Base-by-base conservation (phyloP, 2,113 vertebrate genomes). In the Sinocyclocheilus anshuiensis region DNA sequence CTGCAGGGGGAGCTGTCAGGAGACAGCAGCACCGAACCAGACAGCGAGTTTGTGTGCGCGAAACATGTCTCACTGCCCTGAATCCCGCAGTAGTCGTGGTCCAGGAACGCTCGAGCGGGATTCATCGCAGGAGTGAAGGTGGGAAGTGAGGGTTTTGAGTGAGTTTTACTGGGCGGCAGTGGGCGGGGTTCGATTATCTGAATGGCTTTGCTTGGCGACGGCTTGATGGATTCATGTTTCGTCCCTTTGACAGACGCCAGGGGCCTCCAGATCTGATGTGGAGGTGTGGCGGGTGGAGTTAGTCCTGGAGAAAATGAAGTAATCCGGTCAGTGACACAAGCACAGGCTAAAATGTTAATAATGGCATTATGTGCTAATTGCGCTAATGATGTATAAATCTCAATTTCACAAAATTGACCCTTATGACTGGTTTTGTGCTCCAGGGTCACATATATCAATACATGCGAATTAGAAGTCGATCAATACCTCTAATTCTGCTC, bases 181-280 rank as follows among this genome's bases (percentile, higher is more conserved):
- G 95, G 96, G 87, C 96, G 97, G 65, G 94, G 94, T 22, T 94
- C 90, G 9, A 94, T 94, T 9, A 94, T 93, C 86, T 94, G 93
- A 76, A 94, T 92, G 86, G 92, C 75, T 81, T 94, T 94, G 81
- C 86, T 59, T 5, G 67, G 67, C 61, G 83, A 72, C 8, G 42
- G 84, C 87, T 86, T 94, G 2, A 81, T 78, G 71, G 82, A 89
- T 10, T 84, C 22, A 0, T 90, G 81, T 91, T 91, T 91, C 95
- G 96, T 45, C 69, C 93, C 94, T 88, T 95, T 91, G 78, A 95
- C 92, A 1, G 96, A 92, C 42, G 93, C 93, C 89, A 97, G 89
- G 29, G 98, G 96, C 90, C 97, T 99, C 97, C 98, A 99, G 90
- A 97, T 95, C 91, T 97, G 97, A 89, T 98, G 97, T 1, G 98